Percentiles rank a stretch among this genome's conserved stretches.
Conservation (phyloP, 2,797 vertebrate species). For the Arctocebus calabarensis region DNA sequence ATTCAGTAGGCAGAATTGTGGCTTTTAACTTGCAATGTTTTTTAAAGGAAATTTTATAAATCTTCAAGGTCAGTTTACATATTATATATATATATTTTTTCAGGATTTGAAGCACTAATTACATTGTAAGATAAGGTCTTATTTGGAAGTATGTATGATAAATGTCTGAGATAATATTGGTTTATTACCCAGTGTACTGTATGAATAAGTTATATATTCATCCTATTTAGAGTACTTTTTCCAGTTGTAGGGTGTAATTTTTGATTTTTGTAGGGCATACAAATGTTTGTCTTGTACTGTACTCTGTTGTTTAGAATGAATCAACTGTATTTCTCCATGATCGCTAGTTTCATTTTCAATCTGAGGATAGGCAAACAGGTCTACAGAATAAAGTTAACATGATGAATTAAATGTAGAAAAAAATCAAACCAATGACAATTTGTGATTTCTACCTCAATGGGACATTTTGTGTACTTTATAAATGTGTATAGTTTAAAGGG, state of each 20-base stretch:
- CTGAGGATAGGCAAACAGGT: not conserved
- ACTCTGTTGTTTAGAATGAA: not conserved
- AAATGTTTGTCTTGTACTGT: not conserved
- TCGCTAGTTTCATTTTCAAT: not conserved
- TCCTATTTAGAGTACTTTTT: not conserved
- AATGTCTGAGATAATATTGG: not conserved
- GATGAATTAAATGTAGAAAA: not conserved
- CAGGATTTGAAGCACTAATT: constrained; percentile 36
- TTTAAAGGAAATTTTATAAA: not conserved
- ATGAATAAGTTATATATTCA: not conserved
- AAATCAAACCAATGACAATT: not conserved
- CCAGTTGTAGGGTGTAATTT: not conserved
- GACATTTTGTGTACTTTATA: not conserved
- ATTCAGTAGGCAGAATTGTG: not conserved
- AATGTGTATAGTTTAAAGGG: not conserved
- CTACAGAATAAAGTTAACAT: not conserved
- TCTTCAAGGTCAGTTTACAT: not conserved
- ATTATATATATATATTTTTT: not conserved
- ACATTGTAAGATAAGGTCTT: not conserved
- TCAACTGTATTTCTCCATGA: not conserved
- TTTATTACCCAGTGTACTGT: not conserved
- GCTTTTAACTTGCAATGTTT: not conserved
- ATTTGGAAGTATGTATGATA: not conserved
- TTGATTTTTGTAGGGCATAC: not conserved
- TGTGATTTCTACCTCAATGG: not conserved